Evolutionary conservation across 2,113 vertebrate genomes (phyloP), one percentile per base, ranked within the genome.

Genomic region (Anhinga rufa): DNA sequence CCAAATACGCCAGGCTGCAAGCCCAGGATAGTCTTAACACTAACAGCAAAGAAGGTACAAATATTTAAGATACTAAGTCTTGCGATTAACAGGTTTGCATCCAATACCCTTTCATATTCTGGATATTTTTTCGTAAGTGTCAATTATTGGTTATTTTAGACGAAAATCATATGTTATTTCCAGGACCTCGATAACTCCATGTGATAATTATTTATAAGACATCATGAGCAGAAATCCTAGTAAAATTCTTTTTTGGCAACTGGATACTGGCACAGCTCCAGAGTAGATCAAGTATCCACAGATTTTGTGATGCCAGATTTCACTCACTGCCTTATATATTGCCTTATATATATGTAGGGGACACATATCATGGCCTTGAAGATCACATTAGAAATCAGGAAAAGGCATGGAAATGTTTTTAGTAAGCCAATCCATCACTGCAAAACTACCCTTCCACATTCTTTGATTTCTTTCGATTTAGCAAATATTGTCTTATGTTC

Each of bases 71-170:
- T 66, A 57, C 65, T 48, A 52, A 82, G 46, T 89, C 81, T 84
- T 95, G 40, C 58, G 61, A 32, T 86, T 88, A 92, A 42, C 54
- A 95, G n/a, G 44, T 85, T 92, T 93, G n/a, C 51, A 66, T 90
- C 70, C 62, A 87, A 80, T 70, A 93, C 22, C n/a, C 22, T 94
- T 89, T 82, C 11, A 36, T 70, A 85, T 90, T 91, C 84, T 82
- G 26, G n/a, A 44, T 85, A 86, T 66, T 88, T 95, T 87, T 94
- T 89, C 28, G 2, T 79, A 82, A 76, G 34, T 90, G 81, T 74
- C 78, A 95, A 58, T 97, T 95, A 93, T 88, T 92, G 48, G 49
- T 80, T 95, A 80, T 82, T 97, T 97, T 91, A 93, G 66, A 87
- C 55, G 3, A 93, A 83, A 91, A 95, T 80, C 81, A 70, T 95